Evolutionary conservation across 2,797 vertebrate species (phyloP), one percentile per base, ranked within the genome.

Genomic region (Oophaga sylvatica): DNA sequence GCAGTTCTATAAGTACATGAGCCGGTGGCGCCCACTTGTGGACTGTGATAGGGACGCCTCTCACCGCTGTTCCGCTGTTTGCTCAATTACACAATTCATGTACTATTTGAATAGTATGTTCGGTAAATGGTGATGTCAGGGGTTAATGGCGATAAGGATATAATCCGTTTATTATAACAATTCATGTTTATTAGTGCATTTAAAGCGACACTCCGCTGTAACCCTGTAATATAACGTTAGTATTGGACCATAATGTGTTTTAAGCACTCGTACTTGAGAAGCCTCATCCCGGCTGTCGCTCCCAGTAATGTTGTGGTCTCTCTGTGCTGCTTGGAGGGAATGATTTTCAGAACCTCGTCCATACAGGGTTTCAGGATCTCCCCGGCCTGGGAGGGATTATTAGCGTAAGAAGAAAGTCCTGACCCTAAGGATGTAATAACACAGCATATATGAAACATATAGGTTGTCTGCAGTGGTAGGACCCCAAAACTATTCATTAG

Each of bases 271-370:
- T 77, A 96, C 95, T 93, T 95, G 84, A 96, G 90, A 0, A 96
- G 90, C 86, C 95, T 93, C 96, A 96, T 97, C 88, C 97, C 97
- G 1, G 97, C 97, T 0, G 97, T 98, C 15, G 97, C 97, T 87
- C 97, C 97, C 0, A 98, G 94, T 84, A 96, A 96, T 45, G 93
- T 93, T 5, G 97, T 95, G 7, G 94, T 94, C 90, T 94, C 90
- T 0, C 41, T 89, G 84, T 96, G 96, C 85, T 91, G 93, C 1
- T 91, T 85, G 87, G 91, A 86, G 3, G 97, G 96, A 84, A 98
- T 91, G 60, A 92, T 92, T 59, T 65, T 84, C 90, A 95, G 87
- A 0, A 96, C 95, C 89, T 93, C 90, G 0, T 96, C 91, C 90
- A 98, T 93, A 89, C 97, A 97, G 0, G 60, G 67, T 88, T 92